Evolutionary conservation across 2,113 vertebrate species (phyloP), one percentile per base, ranked within the genome.

Genomic region (Microcebus jonahi): DNA sequence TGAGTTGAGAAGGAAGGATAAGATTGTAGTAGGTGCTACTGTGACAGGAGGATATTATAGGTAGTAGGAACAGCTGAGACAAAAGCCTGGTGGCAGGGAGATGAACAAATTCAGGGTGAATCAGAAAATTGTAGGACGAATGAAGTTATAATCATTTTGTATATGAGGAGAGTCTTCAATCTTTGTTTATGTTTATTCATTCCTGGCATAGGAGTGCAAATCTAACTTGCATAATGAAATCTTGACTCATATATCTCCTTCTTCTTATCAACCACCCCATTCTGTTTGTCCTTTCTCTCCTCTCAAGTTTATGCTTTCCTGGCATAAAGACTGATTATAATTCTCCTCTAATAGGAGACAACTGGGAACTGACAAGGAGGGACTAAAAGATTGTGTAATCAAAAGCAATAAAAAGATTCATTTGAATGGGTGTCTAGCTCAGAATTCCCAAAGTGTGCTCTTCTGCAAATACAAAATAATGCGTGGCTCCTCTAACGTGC

Each of bases 391-490:
- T 29, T 73, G 12, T 75, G 77, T 36, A 94, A 94, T 93, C 96
- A 96, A 93, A 95, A 81, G 65, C 93, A 95, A 90, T 92, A 77
- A 88, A 96, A 97, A 89, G 89, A 88, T 94, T 86, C 79, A 77
- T 94, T 91, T 89, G 88, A 97, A 87, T 96, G 75, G 53, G 59
- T 77, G 70, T 91, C 68, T 94, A 61, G 68, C 61, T 91, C 57
- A 36, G 83, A 89, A 93, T 95, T 97, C 80, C 57, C 50, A n/a
- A 70, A 94, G 18, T 31, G 15, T 63, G 25, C 23, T 88, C 45
- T 94, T 96, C 84, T 82, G 21, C 45, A 94, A 96, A 96, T 67
- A 48, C 15, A 59, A 88, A 89, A 50, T 88, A 89, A 93, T 65
- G 76, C 39, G 23, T n/a, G 53, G 31, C 42, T 87, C 27, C 55